Evolutionary conservation across 2,888 invertebrate genomes (phyloP).

Genomic region (Nemotelus nigrinus): DNA sequence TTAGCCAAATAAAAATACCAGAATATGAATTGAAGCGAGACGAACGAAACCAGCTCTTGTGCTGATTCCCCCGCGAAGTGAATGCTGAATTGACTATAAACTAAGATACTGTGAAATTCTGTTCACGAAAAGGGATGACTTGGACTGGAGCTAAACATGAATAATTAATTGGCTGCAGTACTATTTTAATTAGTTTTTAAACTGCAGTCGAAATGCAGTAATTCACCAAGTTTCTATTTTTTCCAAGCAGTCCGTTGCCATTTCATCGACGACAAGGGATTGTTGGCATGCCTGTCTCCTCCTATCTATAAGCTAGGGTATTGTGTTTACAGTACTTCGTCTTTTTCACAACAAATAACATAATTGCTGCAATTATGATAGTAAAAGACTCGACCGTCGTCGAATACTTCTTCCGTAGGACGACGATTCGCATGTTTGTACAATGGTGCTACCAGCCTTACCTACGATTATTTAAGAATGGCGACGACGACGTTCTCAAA

Average conservation of each 20-base stretch:
- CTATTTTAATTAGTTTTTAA: conserved; percentile 66
- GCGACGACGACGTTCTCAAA: neutral
- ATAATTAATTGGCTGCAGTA: conserved; percentile 67
- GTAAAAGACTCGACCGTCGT: conserved; percentile 16
- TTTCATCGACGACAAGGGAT: no score
- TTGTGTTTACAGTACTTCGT: conserved; percentile 28
- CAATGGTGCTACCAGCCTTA: neutral
- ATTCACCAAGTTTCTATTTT: conserved; percentile 47
- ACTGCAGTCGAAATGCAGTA: conserved; percentile 57
- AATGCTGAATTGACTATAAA: neutral
- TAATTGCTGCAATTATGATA: conserved; percentile 47
- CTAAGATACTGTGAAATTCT: neutral
- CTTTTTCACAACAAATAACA: conserved; percentile 49
- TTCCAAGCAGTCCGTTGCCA: neutral
- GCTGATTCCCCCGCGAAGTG: neutral
- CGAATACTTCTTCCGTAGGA: neutral
- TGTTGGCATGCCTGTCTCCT: neutral
- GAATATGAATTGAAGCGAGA: neutral
- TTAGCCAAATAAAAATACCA: neutral
- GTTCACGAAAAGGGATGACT: conserved; percentile 10
- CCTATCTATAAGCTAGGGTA: neutral
- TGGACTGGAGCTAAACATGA: conserved; percentile 56
- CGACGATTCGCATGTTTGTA: conserved; percentile 10
- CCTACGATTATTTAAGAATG: conserved; percentile 13
- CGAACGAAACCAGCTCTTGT: neutral